Evolutionary conservation across 23 tunicate genomes (phyloP), one percentile per base, ranked within the genome.

Genomic region (Ascidia mentula): DNA sequence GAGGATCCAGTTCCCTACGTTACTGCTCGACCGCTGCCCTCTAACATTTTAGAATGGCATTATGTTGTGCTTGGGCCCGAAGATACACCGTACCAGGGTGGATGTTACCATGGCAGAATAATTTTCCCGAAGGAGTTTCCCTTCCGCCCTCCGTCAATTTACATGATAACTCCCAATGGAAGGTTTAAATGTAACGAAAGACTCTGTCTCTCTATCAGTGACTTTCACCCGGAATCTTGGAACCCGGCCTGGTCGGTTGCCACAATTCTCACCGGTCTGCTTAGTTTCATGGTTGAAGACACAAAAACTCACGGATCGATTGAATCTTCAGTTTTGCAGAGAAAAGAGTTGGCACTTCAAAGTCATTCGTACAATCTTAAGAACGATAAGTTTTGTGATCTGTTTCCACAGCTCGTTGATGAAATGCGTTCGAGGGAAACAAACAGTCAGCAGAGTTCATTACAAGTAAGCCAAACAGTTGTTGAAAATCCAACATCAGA

Each of bases 171-270:
- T 0, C 98, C 98, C 0, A 82, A 80, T 60, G 98, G 98, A 13
- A 75, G 98, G 59, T 95, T 95, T 82, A 87, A 87, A 45, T 87
- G 91, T 82, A 92, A 92, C 82, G 78, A 82, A 69, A 77, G 97
- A 32, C 78, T 92, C 31, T 92, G 97, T 42, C 61, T 95, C 22
- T 95, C 98, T 18, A 95, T 95, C 69, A 89, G 95, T 46, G 98
- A 95, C 79, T 95, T 89, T 59, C 98, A 95, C 45, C 98, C 98
- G 40, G 98, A 95, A 40, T 89, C 95, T 13, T 95, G 98, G 98
- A 95, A 95, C 40, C 98, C 98, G 0, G 98, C 98, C 22, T 95
- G 98, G 98, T 95, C 98, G 3, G 98, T 95, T 0, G 84, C 91
- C 36, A 95, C 98, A 6, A 95, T 95, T 46, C 38, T 95, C 37